phyloP scores from a whole-genome alignment of 2,797 vertebrate species.

The Sebastes nivosus region DNA sequence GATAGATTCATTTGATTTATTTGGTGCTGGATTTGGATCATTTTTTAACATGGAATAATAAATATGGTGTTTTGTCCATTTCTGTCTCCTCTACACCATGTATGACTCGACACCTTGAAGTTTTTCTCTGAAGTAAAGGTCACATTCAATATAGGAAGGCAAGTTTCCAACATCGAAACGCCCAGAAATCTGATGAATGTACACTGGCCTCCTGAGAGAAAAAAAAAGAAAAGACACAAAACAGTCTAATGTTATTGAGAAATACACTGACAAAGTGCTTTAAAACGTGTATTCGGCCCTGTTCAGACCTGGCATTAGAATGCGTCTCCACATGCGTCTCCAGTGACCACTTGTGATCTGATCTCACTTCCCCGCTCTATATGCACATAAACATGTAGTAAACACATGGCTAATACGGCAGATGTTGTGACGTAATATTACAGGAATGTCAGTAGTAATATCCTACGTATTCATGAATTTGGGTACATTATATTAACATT shows the following conservation, averaged over 20 bases:
- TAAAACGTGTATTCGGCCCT: neutral
- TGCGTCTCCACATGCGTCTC: too few relatives aligned
- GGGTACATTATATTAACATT: too few relatives aligned
- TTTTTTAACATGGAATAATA: slow-evolving; percentile 1
- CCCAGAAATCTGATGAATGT: slow-evolving; percentile 78
- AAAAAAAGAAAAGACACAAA: neutral
- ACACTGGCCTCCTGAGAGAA: slow-evolving; percentile 80
- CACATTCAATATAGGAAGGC: slow-evolving; percentile 81
- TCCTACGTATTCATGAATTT: too few relatives aligned
- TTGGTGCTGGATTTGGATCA: neutral
- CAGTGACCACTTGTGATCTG: too few relatives aligned
- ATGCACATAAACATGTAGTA: too few relatives aligned
- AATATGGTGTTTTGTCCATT: neutral
- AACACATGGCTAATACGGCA: too few relatives aligned
- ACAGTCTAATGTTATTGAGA: neutral
- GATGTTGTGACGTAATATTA: too few relatives aligned
- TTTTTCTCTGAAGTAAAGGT: slow-evolving; percentile 82
- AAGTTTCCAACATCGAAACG: slow-evolving; percentile 88
- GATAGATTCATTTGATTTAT: neutral
- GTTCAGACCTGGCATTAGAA: too few relatives aligned
- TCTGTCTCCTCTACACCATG: slow-evolving; percentile 62
- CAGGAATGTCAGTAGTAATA: too few relatives aligned
- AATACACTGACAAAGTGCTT: neutral
- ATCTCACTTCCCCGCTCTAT: too few relatives aligned
- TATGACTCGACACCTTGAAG: slow-evolving; percentile 70